Conservation (phyloP, 2,888 invertebrate genomes). For the Callyntrura sp. region DNA sequence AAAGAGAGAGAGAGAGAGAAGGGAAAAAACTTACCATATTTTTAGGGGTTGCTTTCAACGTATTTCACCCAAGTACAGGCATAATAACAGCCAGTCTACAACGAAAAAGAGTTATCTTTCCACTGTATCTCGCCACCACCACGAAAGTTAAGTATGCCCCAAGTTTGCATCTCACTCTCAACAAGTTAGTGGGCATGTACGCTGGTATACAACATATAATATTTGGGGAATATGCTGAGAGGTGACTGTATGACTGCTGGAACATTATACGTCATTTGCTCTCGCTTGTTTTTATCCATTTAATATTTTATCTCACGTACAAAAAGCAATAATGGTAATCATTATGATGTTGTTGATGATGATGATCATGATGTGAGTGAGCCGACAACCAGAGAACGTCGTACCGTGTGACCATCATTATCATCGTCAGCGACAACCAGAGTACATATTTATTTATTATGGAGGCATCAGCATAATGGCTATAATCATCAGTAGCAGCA, state of each 20-base stretch:
- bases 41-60: constrained; percentile 33
- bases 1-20: too few species aligned
- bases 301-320: constrained; percentile 58
- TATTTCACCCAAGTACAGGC: too few species aligned
- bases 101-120: constrained; percentile 37
- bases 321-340: background rate
- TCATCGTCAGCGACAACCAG: too few species aligned
- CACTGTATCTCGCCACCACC: constrained; percentile 16
- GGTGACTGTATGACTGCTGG: too few species aligned
- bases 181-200: too few species aligned
- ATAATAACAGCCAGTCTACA: too few species aligned
- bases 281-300: constrained; percentile 28
- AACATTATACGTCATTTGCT: constrained; percentile 13
- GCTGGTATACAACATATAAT: background rate
- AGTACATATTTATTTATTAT: constrained; percentile 31
- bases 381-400: too few species aligned
- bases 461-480: background rate
- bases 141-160: background rate
- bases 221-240: too few species aligned
- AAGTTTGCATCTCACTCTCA: too few species aligned
- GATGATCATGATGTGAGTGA: too few species aligned
- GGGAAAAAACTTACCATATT: too few species aligned
- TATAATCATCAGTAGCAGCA: background rate
- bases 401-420: constrained; percentile 34
- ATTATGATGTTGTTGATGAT: too few species aligned